phyloP scores from a whole-genome alignment of 1,140 invertebrate species.

The Glomeris maerens region DNA sequence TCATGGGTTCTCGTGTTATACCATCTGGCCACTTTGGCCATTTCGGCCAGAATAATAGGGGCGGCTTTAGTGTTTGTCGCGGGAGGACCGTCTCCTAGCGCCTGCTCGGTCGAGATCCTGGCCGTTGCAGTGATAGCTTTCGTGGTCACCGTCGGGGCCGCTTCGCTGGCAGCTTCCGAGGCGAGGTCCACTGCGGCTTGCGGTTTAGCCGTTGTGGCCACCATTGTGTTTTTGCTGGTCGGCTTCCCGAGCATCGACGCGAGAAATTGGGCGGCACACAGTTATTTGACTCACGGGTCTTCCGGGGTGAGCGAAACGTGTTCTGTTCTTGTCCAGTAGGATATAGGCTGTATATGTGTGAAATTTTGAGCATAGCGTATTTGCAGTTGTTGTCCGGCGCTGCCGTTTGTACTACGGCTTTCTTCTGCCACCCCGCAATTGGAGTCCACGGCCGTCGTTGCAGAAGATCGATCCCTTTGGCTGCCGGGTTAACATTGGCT shows the following conservation, averaged over 20 bases:
- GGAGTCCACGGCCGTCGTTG: slow-evolving; percentile 1
- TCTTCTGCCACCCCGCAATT: not conserved
- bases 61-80: not conserved
- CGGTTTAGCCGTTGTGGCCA: not conserved
- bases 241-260: slow-evolving; percentile 1
- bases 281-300: not conserved
- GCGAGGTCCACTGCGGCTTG: too few relatives aligned
- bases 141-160: too few relatives aligned
- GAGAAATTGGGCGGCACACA: not conserved
- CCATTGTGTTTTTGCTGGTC: not conserved
- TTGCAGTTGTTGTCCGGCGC: slow-evolving; percentile 4
- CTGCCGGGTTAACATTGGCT: slow-evolving; percentile 21
- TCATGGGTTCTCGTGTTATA: slow-evolving; percentile 12
- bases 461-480: slow-evolving; percentile 22
- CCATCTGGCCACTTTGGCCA: slow-evolving; percentile 5
- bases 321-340: not conserved
- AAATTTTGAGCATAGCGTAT: not conserved
- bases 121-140: too few relatives aligned
- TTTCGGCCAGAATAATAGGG: not conserved
- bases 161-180: not conserved
- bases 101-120: too few relatives aligned
- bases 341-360: not conserved
- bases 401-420: slow-evolving; percentile 4
- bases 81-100: not conserved
- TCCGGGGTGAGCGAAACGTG: not conserved